Evolutionary conservation across 92 coral and sea anemone species (phyloP).

Genomic region (Actinernus sp.): DNA sequence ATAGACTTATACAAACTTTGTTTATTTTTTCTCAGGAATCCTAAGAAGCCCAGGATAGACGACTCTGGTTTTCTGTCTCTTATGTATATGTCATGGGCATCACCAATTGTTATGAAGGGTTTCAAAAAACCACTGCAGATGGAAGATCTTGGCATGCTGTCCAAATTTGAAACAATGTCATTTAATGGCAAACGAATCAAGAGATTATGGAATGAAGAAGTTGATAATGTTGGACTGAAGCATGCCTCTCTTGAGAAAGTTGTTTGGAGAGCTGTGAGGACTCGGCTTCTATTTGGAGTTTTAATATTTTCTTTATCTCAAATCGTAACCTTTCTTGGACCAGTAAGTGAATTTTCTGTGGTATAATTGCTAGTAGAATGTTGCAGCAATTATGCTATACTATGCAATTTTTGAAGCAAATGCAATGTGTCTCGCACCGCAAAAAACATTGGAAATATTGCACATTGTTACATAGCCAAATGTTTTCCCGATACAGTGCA

Average conservation of each 20-base stretch:
- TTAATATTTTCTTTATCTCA: slow-evolving; percentile 67
- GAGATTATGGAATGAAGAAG: slow-evolving; percentile 85
- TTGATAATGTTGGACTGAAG: slow-evolving; percentile 64
- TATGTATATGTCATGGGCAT: slow-evolving; percentile 88
- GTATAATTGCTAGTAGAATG: no score
- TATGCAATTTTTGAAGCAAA: not conserved
- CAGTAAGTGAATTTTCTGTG: no score
- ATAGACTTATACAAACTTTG: no score
- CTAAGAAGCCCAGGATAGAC: slow-evolving; percentile 70
- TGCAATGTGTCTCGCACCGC: no score
- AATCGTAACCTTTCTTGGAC: slow-evolving; percentile 82
- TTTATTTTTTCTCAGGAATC: no score
- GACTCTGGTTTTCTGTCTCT: slow-evolving; percentile 92
- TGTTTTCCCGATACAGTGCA: no score
- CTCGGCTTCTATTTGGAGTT: slow-evolving; percentile 69
- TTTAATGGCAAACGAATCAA: slow-evolving; percentile 66
- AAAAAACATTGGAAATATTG: no score
- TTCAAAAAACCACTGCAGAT: slow-evolving; percentile 82
- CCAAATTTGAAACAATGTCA: slow-evolving; percentile 74
- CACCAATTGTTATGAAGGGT: slow-evolving; percentile 78
- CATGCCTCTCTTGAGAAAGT: slow-evolving; percentile 75
- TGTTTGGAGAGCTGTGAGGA: slow-evolving; percentile 59
- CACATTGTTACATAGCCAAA: no score
- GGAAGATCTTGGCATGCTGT: slow-evolving; percentile 81
- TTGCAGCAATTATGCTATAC: not conserved